Evolutionary conservation across 2,888 invertebrate species (phyloP).

Genomic region (Disparrhopalites patrizii): DNA sequence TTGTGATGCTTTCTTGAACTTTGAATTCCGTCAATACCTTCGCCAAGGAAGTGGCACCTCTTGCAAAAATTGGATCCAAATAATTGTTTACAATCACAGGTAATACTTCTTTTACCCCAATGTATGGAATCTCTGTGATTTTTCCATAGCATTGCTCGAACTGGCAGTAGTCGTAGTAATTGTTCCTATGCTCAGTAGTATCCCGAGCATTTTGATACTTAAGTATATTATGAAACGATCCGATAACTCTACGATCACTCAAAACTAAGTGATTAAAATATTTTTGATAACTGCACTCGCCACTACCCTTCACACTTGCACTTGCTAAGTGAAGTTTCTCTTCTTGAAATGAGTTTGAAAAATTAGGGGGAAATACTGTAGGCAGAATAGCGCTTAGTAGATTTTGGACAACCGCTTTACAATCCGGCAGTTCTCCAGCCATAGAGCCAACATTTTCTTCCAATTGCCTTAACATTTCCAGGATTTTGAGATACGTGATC

Average conservation of each 20-base stretch:
- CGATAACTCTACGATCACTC: neutral
- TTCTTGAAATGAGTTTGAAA: too few species aligned
- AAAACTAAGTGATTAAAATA: slow-evolving; percentile 8
- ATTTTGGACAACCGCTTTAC: slow-evolving; percentile 18
- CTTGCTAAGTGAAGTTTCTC: neutral
- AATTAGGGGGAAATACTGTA: neutral
- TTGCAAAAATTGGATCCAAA: slow-evolving; percentile 26
- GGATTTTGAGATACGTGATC: slow-evolving; percentile 32
- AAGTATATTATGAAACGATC: neutral
- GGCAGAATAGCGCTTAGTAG: slow-evolving; percentile 27
- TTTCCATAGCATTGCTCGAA: slow-evolving; percentile 23
- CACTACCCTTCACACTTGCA: neutral
- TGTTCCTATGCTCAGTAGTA: neutral
- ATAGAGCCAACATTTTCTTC: slow-evolving; percentile 32
- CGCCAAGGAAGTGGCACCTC: slow-evolving; percentile 28
- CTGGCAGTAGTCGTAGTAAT: neutral
- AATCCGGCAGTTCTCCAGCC: slow-evolving; percentile 19
- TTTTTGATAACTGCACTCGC: neutral
- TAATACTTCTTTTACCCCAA: slow-evolving; percentile 15
- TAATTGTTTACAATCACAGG: slow-evolving; percentile 8
- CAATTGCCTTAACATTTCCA: slow-evolving; percentile 34
- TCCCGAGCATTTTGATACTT: neutral
- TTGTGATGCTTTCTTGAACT: slow-evolving; percentile 34
- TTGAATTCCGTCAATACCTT: slow-evolving; percentile 34
- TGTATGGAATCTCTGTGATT: slow-evolving; percentile 25